phyloP scores from a whole-genome alignment of 2,797 vertebrate species.

The Acrossocheilus wenchowensis region DNA sequence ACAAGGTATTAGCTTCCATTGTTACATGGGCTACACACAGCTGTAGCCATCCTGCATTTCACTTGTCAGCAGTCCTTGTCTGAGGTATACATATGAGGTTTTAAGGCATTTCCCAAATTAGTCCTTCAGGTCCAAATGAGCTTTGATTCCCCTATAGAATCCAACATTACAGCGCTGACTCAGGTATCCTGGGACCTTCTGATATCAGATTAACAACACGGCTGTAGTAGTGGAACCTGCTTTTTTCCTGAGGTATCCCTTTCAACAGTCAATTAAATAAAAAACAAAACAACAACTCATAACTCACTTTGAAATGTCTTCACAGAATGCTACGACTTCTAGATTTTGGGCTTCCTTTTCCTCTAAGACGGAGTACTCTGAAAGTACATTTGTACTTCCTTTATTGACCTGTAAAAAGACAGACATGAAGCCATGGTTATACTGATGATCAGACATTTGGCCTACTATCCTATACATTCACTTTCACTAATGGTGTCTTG shows the following conservation, averaged over 20 bases:
- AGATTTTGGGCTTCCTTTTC: constrained; percentile 86
- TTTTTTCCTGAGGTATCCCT: constrained; percentile 8
- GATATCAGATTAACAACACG: constrained; percentile 8
- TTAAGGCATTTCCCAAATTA: neutral
- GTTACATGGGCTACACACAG: neutral
- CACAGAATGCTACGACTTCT: constrained; percentile 91
- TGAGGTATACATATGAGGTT: neutral
- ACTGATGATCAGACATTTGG: constrained; percentile 17
- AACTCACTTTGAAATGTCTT: constrained; percentile 88
- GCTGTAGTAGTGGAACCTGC: neutral
- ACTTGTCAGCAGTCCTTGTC: neutral
- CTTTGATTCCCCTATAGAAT: neutral
- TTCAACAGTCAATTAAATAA: neutral
- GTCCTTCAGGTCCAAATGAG: neutral
- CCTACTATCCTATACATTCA: neutral
- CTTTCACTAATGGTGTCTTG: neutral
- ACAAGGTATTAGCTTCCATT: neutral
- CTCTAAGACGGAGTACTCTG: constrained; percentile 79
- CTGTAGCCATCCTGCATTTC: neutral
- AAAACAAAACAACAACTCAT: neutral
- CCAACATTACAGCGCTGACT: neutral
- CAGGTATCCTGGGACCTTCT: neutral
- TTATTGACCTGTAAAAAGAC: constrained; percentile 80
- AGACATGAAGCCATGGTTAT: constrained; percentile 28
- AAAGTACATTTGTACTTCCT: constrained; percentile 78